phyloP scores from a whole-genome alignment of 2,888 invertebrate genomes.

The Branchipolynoe longqiensis region DNA sequence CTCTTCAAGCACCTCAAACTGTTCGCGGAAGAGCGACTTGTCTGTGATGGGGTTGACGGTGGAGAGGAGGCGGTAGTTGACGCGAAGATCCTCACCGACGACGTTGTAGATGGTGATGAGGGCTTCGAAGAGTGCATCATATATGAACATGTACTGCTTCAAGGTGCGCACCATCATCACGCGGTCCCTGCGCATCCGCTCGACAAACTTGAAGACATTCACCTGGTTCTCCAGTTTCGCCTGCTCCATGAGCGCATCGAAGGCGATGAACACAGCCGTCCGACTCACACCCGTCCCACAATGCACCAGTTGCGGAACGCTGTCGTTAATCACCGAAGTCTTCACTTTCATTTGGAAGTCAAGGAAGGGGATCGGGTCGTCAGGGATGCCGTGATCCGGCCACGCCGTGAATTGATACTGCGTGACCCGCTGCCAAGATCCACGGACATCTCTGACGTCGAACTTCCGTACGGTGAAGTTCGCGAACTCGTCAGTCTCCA shows the following conservation, averaged over 20 bases:
- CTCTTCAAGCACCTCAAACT: conserved; percentile 75
- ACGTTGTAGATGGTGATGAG: conserved; percentile 75
- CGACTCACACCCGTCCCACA: conserved; percentile 81
- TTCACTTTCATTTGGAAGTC: conserved; percentile 73
- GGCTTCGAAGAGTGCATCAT: conserved; percentile 79
- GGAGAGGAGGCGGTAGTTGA: conserved; percentile 70
- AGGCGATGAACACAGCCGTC: conserved; percentile 79
- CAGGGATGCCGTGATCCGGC: conserved; percentile 80
- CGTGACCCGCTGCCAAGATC: conserved; percentile 57
- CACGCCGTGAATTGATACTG: conserved; percentile 79
- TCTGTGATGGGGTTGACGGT: conserved; percentile 69
- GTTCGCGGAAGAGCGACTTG: conserved; percentile 74
- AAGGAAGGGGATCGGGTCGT: conserved; percentile 77
- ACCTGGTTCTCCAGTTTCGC: conserved; percentile 77
- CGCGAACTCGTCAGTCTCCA: conserved; percentile 93
- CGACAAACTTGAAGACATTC: conserved; percentile 77
- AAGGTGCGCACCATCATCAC: conserved; percentile 79
- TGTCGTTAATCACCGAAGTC: conserved; percentile 37
- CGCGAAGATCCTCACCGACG: conserved; percentile 73
- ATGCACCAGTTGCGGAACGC: conserved; percentile 78
- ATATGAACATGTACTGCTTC: conserved; percentile 80
- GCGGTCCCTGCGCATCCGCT: conserved; percentile 75
- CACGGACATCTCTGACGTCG: conserved; percentile 59
- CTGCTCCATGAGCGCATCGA: conserved; percentile 79
- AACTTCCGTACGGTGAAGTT: conserved; percentile 87